Evolutionary conservation across 2,888 invertebrate species (phyloP), one percentile per base, ranked within the genome.

Genomic region (Diaprepes abbreviatus): DNA sequence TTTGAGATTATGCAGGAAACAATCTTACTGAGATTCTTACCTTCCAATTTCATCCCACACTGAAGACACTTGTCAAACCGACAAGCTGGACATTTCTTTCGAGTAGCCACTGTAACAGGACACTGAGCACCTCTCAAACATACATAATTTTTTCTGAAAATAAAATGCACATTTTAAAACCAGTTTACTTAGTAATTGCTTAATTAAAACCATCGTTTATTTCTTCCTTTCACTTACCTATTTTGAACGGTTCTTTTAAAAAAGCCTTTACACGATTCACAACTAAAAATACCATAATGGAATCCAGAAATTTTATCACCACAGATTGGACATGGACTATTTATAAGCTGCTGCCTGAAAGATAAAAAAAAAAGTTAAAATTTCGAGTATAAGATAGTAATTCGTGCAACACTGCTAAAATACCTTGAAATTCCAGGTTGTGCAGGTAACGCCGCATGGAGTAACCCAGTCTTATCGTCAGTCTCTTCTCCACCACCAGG

Each of bases 191-290:
- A n/a, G n/a, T n/a, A n/a, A n/a, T n/a, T n/a, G n/a, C n/a, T n/a
- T n/a, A n/a, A n/a, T n/a, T n/a, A n/a, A n/a, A n/a, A n/a, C n/a
- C n/a, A n/a, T n/a, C n/a, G n/a, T n/a, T n/a, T n/a, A n/a, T n/a
- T n/a, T n/a, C n/a, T n/a, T n/a, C n/a, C n/a, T 28, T 24, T 12
- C 19, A 16, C 52, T 48, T 40, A 72, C 76, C 97, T 91, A 83
- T 98, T 98, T 86, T 98, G 98, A n/a, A 98, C 97, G 16, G 97
- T 98, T 71, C 98, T 88, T 85, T 98, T 98, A 87, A 98, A 98
- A 87, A 98, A 98, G 1, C 97, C 97, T 85, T 98, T 98, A 85
- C 98, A 98, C 16, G 96, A 96, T 83, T 98, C 98, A 85, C 98
- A 98, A 9, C 96, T 97, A 86, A 97, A 97, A 78, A 97, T 97